Conservation (phyloP, 2,888 invertebrate species). For the Morpho helenor region DNA sequence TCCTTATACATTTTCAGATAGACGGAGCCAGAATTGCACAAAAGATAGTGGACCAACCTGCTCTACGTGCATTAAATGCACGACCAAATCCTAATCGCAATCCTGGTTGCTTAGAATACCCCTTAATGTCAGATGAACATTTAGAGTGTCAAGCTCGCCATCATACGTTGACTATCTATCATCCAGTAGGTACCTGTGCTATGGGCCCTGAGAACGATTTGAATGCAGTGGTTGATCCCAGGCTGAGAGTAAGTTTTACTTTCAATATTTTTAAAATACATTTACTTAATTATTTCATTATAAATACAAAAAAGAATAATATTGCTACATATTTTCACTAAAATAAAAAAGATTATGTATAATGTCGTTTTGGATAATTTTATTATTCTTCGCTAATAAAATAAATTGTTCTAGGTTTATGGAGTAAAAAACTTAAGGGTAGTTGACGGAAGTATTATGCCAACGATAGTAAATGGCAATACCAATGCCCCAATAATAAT, state of each 20-base stretch:
- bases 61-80: constrained; percentile 80
- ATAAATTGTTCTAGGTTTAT: constrained; percentile 68
- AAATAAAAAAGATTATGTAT: too few relatives aligned
- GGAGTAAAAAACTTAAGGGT: constrained; percentile 85
- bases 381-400: not conserved
- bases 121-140: constrained; percentile 85
- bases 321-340: too few relatives aligned
- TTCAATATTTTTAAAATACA: too few relatives aligned
- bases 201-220: constrained; percentile 82
- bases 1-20: constrained; percentile 62
- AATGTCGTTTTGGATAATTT: too few relatives aligned
- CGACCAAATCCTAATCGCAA: constrained; percentile 82
- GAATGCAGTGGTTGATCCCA: constrained; percentile 84
- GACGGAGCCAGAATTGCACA: constrained; percentile 87
- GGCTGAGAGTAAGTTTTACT: constrained; percentile 64
- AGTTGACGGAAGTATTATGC: constrained; percentile 92
- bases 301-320: too few relatives aligned
- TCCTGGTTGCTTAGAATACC: constrained; percentile 81
- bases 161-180: constrained; percentile 89
- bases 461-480: constrained; percentile 87
- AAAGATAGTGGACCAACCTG: constrained; percentile 77
- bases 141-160: constrained; percentile 87
- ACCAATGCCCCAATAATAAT: constrained; percentile 91
- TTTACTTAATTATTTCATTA: too few relatives aligned
- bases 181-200: constrained; percentile 89